A percentile compares a stretch with the other conserved stretches of the same genome.
phyloP scores from a whole-genome alignment of 1,140 invertebrate species.

The Diploscapter pachys region DNA sequence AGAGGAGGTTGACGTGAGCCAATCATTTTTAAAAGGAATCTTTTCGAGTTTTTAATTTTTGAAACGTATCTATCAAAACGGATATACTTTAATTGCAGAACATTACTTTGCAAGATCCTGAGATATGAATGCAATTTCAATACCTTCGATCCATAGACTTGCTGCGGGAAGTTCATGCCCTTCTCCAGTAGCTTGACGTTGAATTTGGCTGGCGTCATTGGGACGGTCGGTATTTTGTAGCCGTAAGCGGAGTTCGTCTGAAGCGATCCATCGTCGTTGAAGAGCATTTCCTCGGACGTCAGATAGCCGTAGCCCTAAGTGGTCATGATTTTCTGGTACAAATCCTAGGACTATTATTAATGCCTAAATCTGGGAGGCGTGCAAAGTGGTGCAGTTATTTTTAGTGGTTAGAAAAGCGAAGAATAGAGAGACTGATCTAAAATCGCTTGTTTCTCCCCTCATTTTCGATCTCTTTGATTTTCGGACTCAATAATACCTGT shows the following conservation, averaged over 20 bases:
- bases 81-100: too few relatives aligned
- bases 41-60: not conserved
- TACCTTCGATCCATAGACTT: slow-evolving; percentile 49
- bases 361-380: too few relatives aligned
- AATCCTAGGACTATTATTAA: not conserved
- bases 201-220: slow-evolving; percentile 41
- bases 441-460: slow-evolving; percentile 22
- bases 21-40: not conserved
- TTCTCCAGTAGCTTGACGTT: slow-evolving; percentile 43
- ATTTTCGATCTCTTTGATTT: slow-evolving; percentile 41
- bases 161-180: slow-evolving; percentile 18
- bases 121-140: not conserved
- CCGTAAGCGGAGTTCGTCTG: slow-evolving; percentile 27
- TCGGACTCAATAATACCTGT: slow-evolving; percentile 41
- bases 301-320: slow-evolving; percentile 43
- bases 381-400: too few relatives aligned
- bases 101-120: not conserved
- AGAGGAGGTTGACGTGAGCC: too few relatives aligned
- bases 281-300: slow-evolving; percentile 24
- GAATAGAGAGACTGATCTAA: not conserved
- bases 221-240: slow-evolving; percentile 42
- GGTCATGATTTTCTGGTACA: not conserved
- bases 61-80: not conserved
- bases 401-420: too few relatives aligned
- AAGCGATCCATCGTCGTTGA: slow-evolving; percentile 1